Evolutionary conservation across 2,888 invertebrate genomes (phyloP).

Genomic region (Chelonus formosanus): DNA sequence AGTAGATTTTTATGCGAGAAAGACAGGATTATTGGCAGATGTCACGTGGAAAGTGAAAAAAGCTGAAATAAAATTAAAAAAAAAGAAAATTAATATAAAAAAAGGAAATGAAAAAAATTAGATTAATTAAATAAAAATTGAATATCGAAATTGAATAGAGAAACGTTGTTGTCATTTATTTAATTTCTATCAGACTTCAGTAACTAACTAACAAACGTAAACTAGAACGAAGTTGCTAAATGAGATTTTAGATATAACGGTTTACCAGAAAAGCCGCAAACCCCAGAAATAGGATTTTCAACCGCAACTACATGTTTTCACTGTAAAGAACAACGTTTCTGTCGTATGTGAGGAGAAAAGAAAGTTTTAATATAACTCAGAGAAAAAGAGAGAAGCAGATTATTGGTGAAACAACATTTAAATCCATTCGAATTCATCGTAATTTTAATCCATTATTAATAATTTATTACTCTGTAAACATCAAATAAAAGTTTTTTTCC

Average conservation of each 20-base stretch:
- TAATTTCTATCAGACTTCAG: background rate
- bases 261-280: conserved; percentile 10
- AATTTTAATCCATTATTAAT: no score
- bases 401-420: background rate
- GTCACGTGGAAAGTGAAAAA: background rate
- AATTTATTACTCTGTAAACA: no score
- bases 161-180: conserved; percentile 7
- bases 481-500: no score
- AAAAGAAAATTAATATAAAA: background rate
- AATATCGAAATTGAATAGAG: background rate
- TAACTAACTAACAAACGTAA: background rate
- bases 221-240: conserved; percentile 2
- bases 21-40: conserved; percentile 5
- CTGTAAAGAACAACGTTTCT: conserved; percentile 19
- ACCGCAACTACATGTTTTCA: conserved; percentile 8
- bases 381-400: background rate
- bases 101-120: background rate
- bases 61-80: conserved; percentile 7
- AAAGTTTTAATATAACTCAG: background rate
- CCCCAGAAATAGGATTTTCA: conserved; percentile 12
- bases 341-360: background rate
- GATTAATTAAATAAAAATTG: background rate
- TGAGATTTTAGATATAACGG: conserved; percentile 18
- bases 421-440: background rate
- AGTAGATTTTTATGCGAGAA: conserved; percentile 17